Conservation (phyloP, 1,140 invertebrate species). For the Aphelinus atriplicis region DNA sequence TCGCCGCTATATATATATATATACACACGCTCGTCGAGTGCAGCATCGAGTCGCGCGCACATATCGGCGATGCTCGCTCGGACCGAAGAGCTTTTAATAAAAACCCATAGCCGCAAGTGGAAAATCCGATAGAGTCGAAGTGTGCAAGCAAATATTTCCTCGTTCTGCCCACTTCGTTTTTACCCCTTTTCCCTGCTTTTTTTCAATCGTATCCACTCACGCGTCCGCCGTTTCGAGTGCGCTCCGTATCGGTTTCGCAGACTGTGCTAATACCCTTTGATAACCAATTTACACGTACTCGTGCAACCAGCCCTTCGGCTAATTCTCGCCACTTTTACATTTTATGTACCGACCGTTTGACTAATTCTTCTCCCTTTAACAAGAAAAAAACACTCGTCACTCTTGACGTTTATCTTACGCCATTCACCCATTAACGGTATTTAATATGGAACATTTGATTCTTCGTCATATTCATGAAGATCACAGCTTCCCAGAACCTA, state of each 20-base stretch:
- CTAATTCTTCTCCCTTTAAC: too few relatives aligned
- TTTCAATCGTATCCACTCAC: constrained; percentile 42
- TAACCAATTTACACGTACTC: constrained; percentile 61
- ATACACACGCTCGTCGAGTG: constrained; percentile 8
- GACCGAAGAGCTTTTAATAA: constrained; percentile 56
- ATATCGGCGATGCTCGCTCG: constrained; percentile 32
- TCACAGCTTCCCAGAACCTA: too few relatives aligned
- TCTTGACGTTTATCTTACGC: too few relatives aligned
- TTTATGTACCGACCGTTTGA: too few relatives aligned
- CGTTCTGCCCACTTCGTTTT: constrained; percentile 1
- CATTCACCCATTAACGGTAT: too few relatives aligned
- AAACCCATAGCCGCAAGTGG: constrained; percentile 55
- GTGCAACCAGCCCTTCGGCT: too few relatives aligned
- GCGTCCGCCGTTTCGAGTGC: constrained; percentile 40
- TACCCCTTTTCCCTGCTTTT: constrained; percentile 28
- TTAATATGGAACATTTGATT: too few relatives aligned
- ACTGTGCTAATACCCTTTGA: constrained; percentile 61
- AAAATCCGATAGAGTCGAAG: constrained; percentile 60
- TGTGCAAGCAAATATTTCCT: constrained; percentile 59
- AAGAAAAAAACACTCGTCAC: too few relatives aligned
- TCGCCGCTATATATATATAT: background rate
- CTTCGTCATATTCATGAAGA: too few relatives aligned
- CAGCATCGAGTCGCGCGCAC: constrained; percentile 36
- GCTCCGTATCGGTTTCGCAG: constrained; percentile 56
- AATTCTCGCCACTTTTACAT: too few relatives aligned